Conservation (phyloP, 2,888 invertebrate species). For the Subacronicta megacephala region DNA sequence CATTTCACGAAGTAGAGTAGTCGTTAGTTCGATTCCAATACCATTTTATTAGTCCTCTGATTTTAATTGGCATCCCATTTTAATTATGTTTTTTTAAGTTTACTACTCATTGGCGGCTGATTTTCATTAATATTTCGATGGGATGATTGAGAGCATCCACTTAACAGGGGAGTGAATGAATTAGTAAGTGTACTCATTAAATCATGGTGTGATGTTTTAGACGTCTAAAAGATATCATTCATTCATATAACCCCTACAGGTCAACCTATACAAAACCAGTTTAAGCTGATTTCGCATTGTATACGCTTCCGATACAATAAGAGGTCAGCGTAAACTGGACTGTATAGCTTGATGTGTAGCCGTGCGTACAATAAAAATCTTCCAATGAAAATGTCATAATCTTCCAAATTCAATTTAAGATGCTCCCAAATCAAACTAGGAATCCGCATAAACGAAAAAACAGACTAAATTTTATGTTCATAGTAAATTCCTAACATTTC, state of each 20-base stretch:
- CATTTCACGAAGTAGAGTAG: constrained; percentile 84
- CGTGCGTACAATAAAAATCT: too few species aligned
- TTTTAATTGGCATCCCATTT: constrained; percentile 85
- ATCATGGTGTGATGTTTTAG: constrained; percentile 13
- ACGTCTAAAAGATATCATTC: not conserved
- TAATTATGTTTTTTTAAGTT: constrained; percentile 58
- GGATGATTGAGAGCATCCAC: constrained; percentile 39
- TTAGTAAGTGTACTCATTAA: constrained; percentile 34
- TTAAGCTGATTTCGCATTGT: too few species aligned
- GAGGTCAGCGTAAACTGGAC: too few species aligned
- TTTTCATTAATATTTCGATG: constrained; percentile 56
- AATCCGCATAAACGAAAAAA: not conserved
- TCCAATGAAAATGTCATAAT: too few species aligned
- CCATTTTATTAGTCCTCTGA: constrained; percentile 85
- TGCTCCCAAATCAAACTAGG: not conserved
- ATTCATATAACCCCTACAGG: too few species aligned
- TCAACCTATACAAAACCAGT: too few species aligned
- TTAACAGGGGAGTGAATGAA: constrained; percentile 28
- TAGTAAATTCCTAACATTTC: not conserved
- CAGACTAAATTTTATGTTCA: not conserved
- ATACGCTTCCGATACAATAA: too few species aligned
- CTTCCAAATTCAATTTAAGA: not conserved
- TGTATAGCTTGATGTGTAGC: too few species aligned
- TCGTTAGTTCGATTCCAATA: constrained; percentile 86
- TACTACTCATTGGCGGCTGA: constrained; percentile 54